A percentile compares a stretch with the other conserved stretches of the same genome.
These are phyloP conservation scores for Drosophila histrio DNA, from an alignment of 2,888 invertebrate genomes.

Conservation along the genomic window DNA sequence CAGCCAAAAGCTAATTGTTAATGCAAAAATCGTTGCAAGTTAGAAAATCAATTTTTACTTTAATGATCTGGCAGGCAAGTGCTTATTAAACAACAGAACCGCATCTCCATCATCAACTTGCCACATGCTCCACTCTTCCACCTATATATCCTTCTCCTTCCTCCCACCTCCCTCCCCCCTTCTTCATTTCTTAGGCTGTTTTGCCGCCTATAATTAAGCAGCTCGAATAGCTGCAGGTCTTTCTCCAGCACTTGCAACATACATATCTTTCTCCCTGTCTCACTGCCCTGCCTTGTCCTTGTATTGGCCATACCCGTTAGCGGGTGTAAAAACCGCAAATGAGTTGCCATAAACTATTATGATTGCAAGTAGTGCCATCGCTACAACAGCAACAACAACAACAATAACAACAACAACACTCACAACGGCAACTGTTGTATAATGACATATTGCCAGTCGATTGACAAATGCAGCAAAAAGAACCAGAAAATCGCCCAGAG, in stretches of 20 bases:
- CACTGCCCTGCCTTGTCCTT: too few relatives aligned
- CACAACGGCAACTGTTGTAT: slow-evolving; percentile 80
- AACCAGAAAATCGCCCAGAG: slow-evolving; percentile 37
- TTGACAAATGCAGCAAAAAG: slow-evolving; percentile 65
- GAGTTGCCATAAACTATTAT: slow-evolving; percentile 82
- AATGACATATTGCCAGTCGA: slow-evolving; percentile 81
- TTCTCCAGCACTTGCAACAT: neutral
- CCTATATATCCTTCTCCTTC: neutral
- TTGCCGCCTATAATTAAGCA: slow-evolving; percentile 56
- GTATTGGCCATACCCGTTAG: slow-evolving; percentile 35
- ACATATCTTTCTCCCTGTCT: neutral
- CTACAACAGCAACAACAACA: slow-evolving; percentile 12
- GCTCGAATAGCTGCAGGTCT: slow-evolving; percentile 37
- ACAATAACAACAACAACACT: slow-evolving; percentile 47
- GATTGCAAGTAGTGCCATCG: slow-evolving; percentile 69
- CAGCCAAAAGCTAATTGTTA: slow-evolving; percentile 64
- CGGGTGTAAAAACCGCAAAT: slow-evolving; percentile 69
- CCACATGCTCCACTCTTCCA: neutral
- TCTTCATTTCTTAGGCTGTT: neutral
- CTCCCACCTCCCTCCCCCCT: neutral
- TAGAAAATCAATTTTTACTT: slow-evolving; percentile 80
- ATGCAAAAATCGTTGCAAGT: slow-evolving; percentile 78
- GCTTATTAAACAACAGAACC: slow-evolving; percentile 63
- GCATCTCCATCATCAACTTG: slow-evolving; percentile 6
- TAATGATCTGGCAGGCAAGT: slow-evolving; percentile 73